These are phyloP conservation scores for Chrysodeixis includens DNA, from an alignment of 2,888 invertebrate genomes.

Conservation along the genomic window DNA sequence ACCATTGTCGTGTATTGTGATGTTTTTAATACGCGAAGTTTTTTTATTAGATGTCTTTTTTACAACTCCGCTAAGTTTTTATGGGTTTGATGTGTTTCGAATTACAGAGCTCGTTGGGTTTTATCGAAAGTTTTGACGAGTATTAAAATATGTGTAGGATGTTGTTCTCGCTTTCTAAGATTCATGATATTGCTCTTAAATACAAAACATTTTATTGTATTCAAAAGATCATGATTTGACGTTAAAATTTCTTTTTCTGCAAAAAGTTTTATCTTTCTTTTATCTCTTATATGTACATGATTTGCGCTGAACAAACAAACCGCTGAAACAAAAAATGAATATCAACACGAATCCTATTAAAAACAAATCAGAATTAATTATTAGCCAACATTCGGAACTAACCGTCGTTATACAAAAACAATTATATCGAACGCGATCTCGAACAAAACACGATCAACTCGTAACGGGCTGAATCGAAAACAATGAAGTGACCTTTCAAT, in stretches of 20 bases:
- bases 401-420: constrained; percentile 33
- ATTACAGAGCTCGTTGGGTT: constrained; percentile 43
- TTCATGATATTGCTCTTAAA: constrained; percentile 7
- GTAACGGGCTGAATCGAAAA: constrained; percentile 48
- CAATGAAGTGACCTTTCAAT: constrained; percentile 50
- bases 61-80: constrained; percentile 44
- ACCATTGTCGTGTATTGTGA: constrained; percentile 39
- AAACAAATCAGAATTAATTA: constrained; percentile 41
- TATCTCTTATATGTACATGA: no score
- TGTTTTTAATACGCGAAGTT: constrained; percentile 42
- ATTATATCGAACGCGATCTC: constrained; percentile 43
- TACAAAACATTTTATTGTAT: not conserved
- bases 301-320: no score
- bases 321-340: constrained; percentile 6
- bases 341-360: constrained; percentile 26
- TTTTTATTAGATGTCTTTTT: constrained; percentile 54
- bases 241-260: no score
- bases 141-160: constrained; percentile 31
- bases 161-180: constrained; percentile 25
- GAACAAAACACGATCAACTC: constrained; percentile 44
- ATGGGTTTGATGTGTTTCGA: constrained; percentile 47
- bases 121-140: constrained; percentile 50
- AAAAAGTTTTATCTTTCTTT: no score
- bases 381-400: constrained; percentile 8
- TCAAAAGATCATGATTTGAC: constrained; percentile 2